Percentiles rank a stretch among this genome's conserved stretches.
Conservation (phyloP, 2,888 invertebrate genomes). For the Acheta domesticus region DNA sequence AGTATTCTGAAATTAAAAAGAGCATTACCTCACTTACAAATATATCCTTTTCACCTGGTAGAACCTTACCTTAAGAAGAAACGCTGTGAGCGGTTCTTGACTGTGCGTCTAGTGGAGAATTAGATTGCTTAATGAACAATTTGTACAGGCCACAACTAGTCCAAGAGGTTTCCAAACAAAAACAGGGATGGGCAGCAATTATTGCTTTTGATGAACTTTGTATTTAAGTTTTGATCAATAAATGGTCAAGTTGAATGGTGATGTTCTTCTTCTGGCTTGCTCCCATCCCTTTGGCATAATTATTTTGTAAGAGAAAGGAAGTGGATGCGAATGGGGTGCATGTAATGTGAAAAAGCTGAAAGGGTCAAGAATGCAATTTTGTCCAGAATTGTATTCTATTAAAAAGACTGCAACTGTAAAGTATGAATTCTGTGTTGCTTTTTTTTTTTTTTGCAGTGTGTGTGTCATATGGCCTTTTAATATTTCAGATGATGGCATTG, state of each 20-base stretch:
- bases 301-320: neutral
- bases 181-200: conserved; percentile 7
- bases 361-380: no score
- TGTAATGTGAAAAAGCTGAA: no score
- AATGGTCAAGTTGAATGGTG: neutral
- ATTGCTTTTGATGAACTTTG: conserved; percentile 10
- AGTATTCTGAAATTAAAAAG: neutral
- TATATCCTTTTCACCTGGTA: neutral
- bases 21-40: neutral
- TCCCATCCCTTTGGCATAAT: neutral
- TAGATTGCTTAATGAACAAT: conserved; percentile 3
- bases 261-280: neutral
- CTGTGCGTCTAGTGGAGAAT: neutral
- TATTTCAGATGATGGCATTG: no score
- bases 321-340: no score
- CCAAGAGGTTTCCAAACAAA: neutral
- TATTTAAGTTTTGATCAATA: conserved; percentile 18
- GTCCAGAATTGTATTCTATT: no score
- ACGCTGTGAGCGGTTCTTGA: neutral
- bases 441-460: no score
- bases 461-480: no score
- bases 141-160: conserved; percentile 11
- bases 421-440: no score
- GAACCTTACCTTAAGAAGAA: neutral
- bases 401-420: no score